A percentile compares a stretch with the other conserved stretches of the same genome.
phyloP scores from a whole-genome alignment of 2,888 invertebrate species.

The Eristalis arbustorum region DNA sequence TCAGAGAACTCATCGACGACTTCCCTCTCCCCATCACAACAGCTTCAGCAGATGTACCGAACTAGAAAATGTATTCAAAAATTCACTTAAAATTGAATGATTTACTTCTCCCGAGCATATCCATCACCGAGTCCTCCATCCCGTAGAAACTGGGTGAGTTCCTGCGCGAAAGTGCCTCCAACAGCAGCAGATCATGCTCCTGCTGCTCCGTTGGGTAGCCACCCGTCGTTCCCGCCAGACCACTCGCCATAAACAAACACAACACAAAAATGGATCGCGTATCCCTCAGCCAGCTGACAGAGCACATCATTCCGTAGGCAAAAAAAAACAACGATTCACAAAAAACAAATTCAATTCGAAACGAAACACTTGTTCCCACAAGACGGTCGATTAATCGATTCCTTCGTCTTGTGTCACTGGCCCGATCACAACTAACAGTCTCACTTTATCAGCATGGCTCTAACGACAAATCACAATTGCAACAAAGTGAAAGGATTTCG shows the following conservation, averaged over 20 bases:
- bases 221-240: constrained; percentile 45
- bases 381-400: background rate
- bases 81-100: background rate
- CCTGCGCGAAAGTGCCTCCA: constrained; percentile 87
- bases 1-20: background rate
- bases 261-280: constrained; percentile 35
- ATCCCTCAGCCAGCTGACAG: constrained; percentile 1
- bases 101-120: constrained; percentile 91
- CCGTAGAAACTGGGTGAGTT: constrained; percentile 81
- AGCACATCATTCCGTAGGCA: constrained; percentile 35
- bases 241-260: constrained; percentile 34
- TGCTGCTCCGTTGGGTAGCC: constrained; percentile 82
- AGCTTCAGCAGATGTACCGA: too few species aligned
- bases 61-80: background rate
- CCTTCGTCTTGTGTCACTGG: constrained; percentile 36
- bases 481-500: constrained; percentile 66
- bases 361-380: background rate
- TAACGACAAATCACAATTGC: constrained; percentile 38
- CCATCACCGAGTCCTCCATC: constrained; percentile 86
- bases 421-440: constrained; percentile 11
- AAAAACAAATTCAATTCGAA: background rate
- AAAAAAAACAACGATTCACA: background rate
- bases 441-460: constrained; percentile 59
- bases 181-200: constrained; percentile 87
- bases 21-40: background rate